Percentiles rank a stretch among this genome's conserved stretches.
Conservation (phyloP, 2,113 vertebrate species). For the Neodon shergylaensis region DNA sequence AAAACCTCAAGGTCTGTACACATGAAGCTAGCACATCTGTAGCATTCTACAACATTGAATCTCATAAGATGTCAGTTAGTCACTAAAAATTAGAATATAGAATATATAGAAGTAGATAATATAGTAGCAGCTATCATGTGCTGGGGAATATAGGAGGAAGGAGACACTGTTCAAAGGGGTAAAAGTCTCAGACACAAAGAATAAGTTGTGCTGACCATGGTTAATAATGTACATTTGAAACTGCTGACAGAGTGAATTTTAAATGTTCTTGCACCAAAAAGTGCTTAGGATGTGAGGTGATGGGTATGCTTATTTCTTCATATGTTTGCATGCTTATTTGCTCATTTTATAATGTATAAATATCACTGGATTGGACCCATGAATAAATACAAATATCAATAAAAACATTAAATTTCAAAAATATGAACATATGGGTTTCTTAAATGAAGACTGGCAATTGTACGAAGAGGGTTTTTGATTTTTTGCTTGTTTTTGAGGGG, state of each 20-base stretch:
- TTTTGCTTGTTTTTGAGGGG: neutral
- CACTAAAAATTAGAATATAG: neutral
- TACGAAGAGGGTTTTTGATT: neutral
- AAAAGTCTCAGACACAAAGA: neutral
- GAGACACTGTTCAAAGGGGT: neutral
- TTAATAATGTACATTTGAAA: neutral
- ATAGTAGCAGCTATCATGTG: neutral
- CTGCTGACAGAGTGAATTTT: neutral
- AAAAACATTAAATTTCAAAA: conserved; percentile 17
- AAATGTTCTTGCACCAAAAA: neutral
- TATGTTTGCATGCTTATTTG: neutral
- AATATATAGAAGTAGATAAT: neutral
- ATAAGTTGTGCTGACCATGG: neutral
- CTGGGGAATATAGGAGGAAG: no score
- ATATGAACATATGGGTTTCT: neutral
- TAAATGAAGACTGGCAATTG: neutral
- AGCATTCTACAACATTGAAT: neutral
- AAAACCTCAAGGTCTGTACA: neutral
- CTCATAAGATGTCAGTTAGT: neutral
- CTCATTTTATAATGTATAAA: neutral
- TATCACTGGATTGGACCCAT: neutral
- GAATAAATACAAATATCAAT: neutral
- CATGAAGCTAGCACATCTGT: neutral
- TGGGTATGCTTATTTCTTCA: neutral
- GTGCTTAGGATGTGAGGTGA: neutral